Percentiles rank a stretch among this genome's conserved stretches.
phyloP scores from a whole-genome alignment of 2,888 invertebrate species.

The Apodemia zela region DNA sequence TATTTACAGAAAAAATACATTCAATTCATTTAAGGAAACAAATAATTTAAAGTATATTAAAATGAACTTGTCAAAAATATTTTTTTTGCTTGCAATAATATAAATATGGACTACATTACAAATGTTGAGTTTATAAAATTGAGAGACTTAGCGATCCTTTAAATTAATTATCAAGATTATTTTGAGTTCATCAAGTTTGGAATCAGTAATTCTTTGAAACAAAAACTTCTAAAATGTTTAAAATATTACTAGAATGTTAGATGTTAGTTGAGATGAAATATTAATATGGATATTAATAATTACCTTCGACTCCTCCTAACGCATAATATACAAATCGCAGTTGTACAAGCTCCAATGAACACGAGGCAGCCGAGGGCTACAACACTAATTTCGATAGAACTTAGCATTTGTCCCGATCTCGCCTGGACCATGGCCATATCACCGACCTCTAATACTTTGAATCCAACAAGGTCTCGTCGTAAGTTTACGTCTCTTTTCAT shows the following conservation, averaged over 20 bases:
- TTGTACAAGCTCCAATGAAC: constrained; percentile 88
- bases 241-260: neutral
- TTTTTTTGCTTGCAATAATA: neutral
- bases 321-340: constrained; percentile 89
- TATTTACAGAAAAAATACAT: constrained; percentile 5
- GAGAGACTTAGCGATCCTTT: neutral
- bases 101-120: neutral
- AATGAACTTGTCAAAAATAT: neutral
- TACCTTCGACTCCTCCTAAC: constrained; percentile 83
- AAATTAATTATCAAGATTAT: no score
- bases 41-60: neutral
- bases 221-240: neutral
- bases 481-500: constrained; percentile 81
- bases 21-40: neutral
- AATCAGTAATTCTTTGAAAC: no score
- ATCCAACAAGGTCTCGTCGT: constrained; percentile 83
- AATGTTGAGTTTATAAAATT: neutral
- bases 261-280: neutral
- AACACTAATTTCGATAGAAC: constrained; percentile 89
- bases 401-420: constrained; percentile 63
- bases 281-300: constrained; percentile 20
- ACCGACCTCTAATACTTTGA: constrained; percentile 84
- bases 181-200: no score
- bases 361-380: constrained; percentile 90
- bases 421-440: constrained; percentile 63